Evolutionary conservation across 2,888 invertebrate species (phyloP), one percentile per base, ranked within the genome.

Genomic region (Hydrotaea diabolus): DNA sequence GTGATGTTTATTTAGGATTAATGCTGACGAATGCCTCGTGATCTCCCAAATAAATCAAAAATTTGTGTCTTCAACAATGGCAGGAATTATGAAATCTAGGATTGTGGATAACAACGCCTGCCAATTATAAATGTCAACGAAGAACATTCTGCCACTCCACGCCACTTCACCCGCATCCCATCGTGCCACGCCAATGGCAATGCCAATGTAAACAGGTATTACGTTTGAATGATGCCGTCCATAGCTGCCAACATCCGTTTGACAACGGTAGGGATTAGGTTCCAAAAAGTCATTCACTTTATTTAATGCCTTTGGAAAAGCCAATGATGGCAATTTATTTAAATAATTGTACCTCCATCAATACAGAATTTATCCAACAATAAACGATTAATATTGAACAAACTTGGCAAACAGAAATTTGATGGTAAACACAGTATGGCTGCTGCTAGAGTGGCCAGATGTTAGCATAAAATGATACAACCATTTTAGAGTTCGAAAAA

Each of bases 271-370:
- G 66, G 66, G 19, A 69, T 69, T 43, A 59, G 71, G 26, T 46
- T 59, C 13, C 59, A 26, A 17, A 59, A 78, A 78, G 72, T 76
- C 78, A 71, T 59, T 23, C 46, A 23, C n/a, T 46, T 74, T 39
- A 59, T 57, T 73, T 59, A 59, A 62, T 73, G 46, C 26, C 59
- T 43, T 19, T 57, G 15, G 17, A 69, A 73, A 84, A 88, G 85
- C 85, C 87, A 88, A 86, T 86, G 86, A 87, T 87, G 88, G 83
- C 86, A 87, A 86, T 87, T 86, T 87, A 88, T 89, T 89, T 89
- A 88, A 87, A 88, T 89, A 88, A 87, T 88, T 88, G 87, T 49
- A 81, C 77, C 82, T 77, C 21, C 71, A 75, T 73, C 39, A 49
- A 74, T 49, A 77, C 26, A 59, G 39, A 80, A 77, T 80, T 46